Conservation (phyloP, 1,140 invertebrate species). For the Drosophila ananassae region DNA sequence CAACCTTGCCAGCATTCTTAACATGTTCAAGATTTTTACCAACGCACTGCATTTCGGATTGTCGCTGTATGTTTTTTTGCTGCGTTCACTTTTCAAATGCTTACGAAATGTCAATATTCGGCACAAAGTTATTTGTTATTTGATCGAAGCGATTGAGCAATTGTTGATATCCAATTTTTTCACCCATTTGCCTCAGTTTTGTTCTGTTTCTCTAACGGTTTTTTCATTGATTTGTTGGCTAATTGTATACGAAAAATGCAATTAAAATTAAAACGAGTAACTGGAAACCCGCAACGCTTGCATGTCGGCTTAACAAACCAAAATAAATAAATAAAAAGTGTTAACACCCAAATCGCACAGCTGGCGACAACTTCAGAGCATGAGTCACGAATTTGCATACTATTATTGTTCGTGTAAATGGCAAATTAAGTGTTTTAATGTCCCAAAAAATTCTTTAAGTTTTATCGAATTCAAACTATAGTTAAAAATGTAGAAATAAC, state of each 20-base stretch:
- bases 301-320: slow-evolving; percentile 49
- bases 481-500: background rate
- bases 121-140: slow-evolving; percentile 77
- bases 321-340: slow-evolving; percentile 49
- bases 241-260: slow-evolving; percentile 63
- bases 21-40: slow-evolving; percentile 72
- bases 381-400: slow-evolving; percentile 45
- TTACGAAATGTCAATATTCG: slow-evolving; percentile 73
- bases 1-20: slow-evolving; percentile 78
- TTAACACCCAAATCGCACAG: slow-evolving; percentile 65
- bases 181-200: slow-evolving; percentile 20
- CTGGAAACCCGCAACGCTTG: slow-evolving; percentile 44
- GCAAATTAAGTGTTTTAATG: background rate
- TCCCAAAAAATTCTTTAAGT: background rate
- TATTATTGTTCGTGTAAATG: slow-evolving; percentile 6
- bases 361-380: slow-evolving; percentile 45
- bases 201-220: slow-evolving; percentile 37
- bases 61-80: slow-evolving; percentile 20
- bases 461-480: background rate
- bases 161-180: slow-evolving; percentile 54
- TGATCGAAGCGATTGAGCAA: slow-evolving; percentile 71
- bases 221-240: slow-evolving; percentile 58
- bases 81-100: slow-evolving; percentile 77
- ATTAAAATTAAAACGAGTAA: slow-evolving; percentile 60
- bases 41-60: slow-evolving; percentile 62